A percentile compares a stretch with the other conserved stretches of the same genome.
Evolutionary conservation across 23 tunicate species (phyloP).

Genomic region (Styela plicata): DNA sequence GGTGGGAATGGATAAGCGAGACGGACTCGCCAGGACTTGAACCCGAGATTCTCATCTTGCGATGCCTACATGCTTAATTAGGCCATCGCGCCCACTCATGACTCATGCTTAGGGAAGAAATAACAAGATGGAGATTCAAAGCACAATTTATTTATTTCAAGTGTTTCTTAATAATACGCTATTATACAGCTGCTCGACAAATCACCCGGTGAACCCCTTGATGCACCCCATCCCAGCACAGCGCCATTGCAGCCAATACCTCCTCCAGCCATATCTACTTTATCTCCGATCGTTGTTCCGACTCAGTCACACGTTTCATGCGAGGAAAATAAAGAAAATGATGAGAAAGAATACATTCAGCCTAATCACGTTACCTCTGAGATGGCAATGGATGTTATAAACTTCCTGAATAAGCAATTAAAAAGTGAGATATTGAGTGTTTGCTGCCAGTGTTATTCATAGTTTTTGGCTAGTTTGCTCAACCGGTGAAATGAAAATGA

Average conservation of each 20-base stretch:
- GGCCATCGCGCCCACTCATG: no score
- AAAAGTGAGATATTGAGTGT: conserved; percentile 36
- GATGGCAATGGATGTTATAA: conserved; percentile 15
- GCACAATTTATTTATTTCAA: no score
- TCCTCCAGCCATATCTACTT: not conserved
- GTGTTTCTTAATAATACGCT: no score
- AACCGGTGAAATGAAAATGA: no score
- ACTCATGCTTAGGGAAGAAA: no score
- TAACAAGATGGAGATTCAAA: no score
- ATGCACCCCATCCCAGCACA: conserved; percentile 9
- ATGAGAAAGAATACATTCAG: not conserved
- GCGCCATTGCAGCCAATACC: conserved; percentile 6
- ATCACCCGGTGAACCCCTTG: conserved; percentile 75
- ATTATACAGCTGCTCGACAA: conserved; percentile 56
- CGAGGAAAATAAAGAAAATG: conserved; percentile 8
- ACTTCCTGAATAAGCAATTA: conserved; percentile 36
- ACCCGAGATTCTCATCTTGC: no score
- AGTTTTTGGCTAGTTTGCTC: no score
- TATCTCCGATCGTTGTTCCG: conserved; percentile 13
- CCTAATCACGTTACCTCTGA: conserved; percentile 19
- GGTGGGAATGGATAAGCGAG: no score
- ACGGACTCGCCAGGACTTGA: no score
- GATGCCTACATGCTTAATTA: no score
- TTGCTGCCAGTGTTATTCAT: no score
- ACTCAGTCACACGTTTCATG: not conserved